These are phyloP conservation scores for Gerris lacustris DNA, from an alignment of 2,888 invertebrate species.

Conservation along the genomic window DNA sequence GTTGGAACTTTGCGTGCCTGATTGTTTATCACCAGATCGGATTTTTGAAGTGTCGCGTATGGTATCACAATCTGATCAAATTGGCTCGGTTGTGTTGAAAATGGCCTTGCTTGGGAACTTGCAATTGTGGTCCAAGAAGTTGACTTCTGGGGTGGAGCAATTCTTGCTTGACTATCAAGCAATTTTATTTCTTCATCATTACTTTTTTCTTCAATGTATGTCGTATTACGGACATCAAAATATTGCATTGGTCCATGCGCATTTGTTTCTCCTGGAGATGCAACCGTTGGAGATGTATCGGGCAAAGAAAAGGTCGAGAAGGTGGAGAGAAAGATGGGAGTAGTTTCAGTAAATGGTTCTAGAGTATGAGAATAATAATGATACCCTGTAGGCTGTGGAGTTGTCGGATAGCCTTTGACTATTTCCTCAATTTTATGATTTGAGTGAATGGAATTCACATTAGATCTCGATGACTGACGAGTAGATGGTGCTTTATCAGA, in stretches of 20 bases:
- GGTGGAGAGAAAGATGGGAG: slow-evolving; percentile 18
- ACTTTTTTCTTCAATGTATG: slow-evolving; percentile 15
- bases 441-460: neutral
- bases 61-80: slow-evolving; percentile 66
- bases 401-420: neutral
- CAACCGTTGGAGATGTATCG: neutral
- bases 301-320: slow-evolving; percentile 7
- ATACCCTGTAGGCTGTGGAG: neutral
- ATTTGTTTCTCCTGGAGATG: neutral
- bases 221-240: slow-evolving; percentile 14
- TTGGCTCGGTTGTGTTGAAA: slow-evolving; percentile 46
- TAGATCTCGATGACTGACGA: neutral
- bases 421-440: neutral
- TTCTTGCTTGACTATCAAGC: neutral
- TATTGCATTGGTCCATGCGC: slow-evolving; percentile 15
- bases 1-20: slow-evolving; percentile 43
- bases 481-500: slow-evolving; percentile 21
- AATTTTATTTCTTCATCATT: slow-evolving; percentile 12
- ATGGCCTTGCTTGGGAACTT: slow-evolving; percentile 13
- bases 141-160: slow-evolving; percentile 13
- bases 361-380: neutral
- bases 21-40: slow-evolving; percentile 29
- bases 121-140: slow-evolving; percentile 14
- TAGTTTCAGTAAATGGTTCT: neutral
- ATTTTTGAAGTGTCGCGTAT: slow-evolving; percentile 47